Base-by-base conservation (phyloP, 1,140 invertebrate species). In the Bombyx mandarina region DNA sequence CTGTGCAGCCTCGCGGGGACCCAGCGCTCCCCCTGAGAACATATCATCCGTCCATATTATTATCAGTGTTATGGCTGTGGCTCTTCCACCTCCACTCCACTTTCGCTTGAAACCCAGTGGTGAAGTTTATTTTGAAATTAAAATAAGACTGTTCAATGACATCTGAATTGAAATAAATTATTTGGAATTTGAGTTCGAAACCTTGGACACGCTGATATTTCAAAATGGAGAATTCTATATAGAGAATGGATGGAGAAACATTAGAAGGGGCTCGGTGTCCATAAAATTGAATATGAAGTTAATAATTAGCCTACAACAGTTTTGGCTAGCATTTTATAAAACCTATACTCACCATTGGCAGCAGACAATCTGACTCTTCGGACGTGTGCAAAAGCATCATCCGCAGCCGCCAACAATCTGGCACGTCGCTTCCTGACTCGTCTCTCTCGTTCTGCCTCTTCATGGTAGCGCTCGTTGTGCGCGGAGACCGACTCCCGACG, bases 321-420 rank as follows among this genome's bases (percentile, higher is more conserved):
- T 18, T 35, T 35, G 4, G 26, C 26, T 35, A 5, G 26, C 26
- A 35, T 35, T 35, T 18, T 50, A 50, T 50, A 18, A 10, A 50
- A 18, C 12, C 12, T 18, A 18, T 18, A 6, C 69, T 67, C 8
- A 78, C 77, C 81, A 43, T 74, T 76, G 42, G 73, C 73, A 12
- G 65, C 71, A 10, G 76, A 64, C 58, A 93, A 91, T 62, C 94
- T 90, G 45, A 95, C 89, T 18, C 94, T 88, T 89, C 94, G 96
- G 61, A 99, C 97, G 76, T 99, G 97, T 7, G 97, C 97, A 79
- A 99, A 99, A 0, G 98, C 97, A 79, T 99, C 98, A 85, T 99
- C 98, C 3, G 97, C 94, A 1, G 97, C 97, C 7, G 95, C 95
- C 10, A 98, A 91, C 1, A 99, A 88, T 18, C 98, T 89, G 3